These are phyloP conservation scores for Brachyalestes nurse DNA, from an alignment of 2,797 vertebrate genomes.

Conservation along the genomic window DNA sequence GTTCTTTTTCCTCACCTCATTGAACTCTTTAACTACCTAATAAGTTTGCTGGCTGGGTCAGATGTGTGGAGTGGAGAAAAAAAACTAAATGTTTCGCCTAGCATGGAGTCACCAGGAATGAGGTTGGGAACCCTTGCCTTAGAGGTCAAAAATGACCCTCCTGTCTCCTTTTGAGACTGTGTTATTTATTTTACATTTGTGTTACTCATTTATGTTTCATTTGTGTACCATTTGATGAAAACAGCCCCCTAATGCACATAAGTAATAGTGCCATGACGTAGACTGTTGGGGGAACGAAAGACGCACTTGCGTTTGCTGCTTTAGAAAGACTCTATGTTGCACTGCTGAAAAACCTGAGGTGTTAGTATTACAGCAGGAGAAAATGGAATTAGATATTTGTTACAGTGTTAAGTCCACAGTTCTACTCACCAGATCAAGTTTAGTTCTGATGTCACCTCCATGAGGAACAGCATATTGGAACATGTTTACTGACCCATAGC, in stretches of 20 bases:
- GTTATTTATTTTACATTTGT: slow-evolving; percentile 25
- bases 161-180: background rate
- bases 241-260: background rate
- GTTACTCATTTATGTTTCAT: slow-evolving; percentile 24
- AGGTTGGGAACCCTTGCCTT: too few relatives aligned
- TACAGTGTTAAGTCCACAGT: slow-evolving; percentile 35
- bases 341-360: slow-evolving; percentile 16
- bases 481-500: background rate
- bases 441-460: slow-evolving; percentile 19
- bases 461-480: slow-evolving; percentile 34
- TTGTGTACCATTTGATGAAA: background rate
- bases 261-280: slow-evolving; percentile 14
- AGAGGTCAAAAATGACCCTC: background rate
- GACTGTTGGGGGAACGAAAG: background rate
- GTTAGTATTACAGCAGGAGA: background rate
- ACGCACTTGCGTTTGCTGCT: background rate
- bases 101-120: too few relatives aligned
- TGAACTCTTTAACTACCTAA: too few relatives aligned
- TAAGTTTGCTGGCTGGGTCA: too few relatives aligned
- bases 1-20: too few relatives aligned
- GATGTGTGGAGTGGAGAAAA: too few relatives aligned
- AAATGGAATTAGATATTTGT: slow-evolving; percentile 9
- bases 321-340: slow-evolving; percentile 35
- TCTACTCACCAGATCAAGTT: slow-evolving; percentile 41
- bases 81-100: too few relatives aligned